Evolutionary conservation across 2,113 vertebrate species (phyloP).

Genomic region (Climacteris rufus): DNA sequence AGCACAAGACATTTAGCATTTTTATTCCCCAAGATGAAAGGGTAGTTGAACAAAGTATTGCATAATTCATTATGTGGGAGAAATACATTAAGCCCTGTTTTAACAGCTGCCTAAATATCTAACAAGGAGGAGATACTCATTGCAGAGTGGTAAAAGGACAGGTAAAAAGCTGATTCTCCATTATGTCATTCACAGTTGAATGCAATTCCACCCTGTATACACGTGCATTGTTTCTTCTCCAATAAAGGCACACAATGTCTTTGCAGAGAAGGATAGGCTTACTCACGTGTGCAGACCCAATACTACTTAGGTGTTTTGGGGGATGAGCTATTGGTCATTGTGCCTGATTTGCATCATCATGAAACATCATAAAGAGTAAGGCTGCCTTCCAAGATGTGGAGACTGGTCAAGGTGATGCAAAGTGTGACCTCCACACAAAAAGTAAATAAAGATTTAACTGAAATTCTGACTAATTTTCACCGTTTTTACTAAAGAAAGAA

Average conservation of each 20-base stretch:
- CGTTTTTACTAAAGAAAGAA: neutral
- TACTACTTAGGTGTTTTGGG: neutral
- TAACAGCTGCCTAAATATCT: neutral
- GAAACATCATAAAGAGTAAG: neutral
- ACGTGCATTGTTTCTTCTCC: neutral
- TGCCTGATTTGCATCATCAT: neutral
- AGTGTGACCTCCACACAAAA: accelerated
- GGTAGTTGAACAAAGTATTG: neutral
- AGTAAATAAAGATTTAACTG: neutral
- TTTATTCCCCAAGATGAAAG: neutral
- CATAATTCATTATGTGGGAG: neutral
- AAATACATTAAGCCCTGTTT: neutral
- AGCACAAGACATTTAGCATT: neutral
- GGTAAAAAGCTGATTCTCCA: neutral
- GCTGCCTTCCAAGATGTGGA: neutral
- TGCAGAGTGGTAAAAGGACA: neutral
- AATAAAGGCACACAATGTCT: neutral
- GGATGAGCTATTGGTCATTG: neutral
- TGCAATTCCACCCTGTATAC: neutral
- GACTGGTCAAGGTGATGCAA: neutral
- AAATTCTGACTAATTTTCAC: neutral
- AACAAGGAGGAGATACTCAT: neutral
- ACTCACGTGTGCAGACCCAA: neutral
- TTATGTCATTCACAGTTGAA: neutral
- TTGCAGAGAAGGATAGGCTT: neutral